phyloP scores from a whole-genome alignment of 2,888 invertebrate species.

The Anthophora plumipes region DNA sequence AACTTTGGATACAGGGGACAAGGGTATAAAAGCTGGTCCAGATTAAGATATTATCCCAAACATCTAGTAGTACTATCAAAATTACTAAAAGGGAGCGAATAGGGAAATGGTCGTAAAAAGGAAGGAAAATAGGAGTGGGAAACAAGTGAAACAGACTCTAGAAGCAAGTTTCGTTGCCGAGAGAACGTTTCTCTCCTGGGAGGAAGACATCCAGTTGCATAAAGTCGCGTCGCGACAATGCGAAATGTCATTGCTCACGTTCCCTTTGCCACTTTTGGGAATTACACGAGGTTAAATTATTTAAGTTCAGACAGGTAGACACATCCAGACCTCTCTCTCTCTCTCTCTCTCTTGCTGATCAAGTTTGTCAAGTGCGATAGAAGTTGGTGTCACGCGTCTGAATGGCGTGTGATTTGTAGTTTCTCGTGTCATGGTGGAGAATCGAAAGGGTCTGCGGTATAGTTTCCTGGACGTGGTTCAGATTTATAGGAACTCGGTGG shows the following conservation, averaged over 20 bases:
- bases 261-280: constrained; percentile 43
- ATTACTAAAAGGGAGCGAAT: not conserved
- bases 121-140: too few relatives aligned
- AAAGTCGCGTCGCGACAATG: constrained; percentile 37
- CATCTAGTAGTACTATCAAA: too few relatives aligned
- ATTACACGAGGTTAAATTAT: constrained; percentile 46
- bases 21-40: not conserved
- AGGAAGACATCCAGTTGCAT: constrained; percentile 22
- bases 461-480: constrained; percentile 9
- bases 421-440: constrained; percentile 14
- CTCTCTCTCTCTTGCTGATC: not conserved
- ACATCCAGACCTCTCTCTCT: not conserved
- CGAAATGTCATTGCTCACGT: not conserved
- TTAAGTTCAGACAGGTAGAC: constrained; percentile 14
- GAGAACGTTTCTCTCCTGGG: constrained; percentile 4
- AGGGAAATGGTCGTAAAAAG: constrained; percentile 23
- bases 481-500: not conserved
- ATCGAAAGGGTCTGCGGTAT: not conserved
- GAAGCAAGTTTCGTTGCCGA: not conserved
- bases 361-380: constrained; percentile 15
- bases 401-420: constrained; percentile 14
- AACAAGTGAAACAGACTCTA: too few relatives aligned
- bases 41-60: not conserved
- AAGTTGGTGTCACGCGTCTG: constrained; percentile 22
- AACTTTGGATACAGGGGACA: not conserved